Conservation (phyloP, 2,797 vertebrate species). For the Semaprochilodus insignis region DNA sequence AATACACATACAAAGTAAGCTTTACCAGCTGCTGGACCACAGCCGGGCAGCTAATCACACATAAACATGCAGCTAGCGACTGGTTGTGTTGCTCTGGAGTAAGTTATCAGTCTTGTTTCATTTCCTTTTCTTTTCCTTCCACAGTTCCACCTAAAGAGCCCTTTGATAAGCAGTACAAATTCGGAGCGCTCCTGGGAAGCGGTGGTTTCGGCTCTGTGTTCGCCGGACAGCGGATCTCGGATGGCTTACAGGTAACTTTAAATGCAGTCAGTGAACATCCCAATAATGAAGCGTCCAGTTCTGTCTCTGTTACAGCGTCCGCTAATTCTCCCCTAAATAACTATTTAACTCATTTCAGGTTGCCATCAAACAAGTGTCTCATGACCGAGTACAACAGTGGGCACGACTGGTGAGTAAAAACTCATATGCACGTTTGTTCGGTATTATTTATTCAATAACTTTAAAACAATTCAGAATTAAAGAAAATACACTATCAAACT, state of each 20-base stretch:
- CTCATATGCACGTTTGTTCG: not conserved
- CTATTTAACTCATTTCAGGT: constrained; percentile 71
- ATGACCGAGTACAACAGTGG: constrained; percentile 81
- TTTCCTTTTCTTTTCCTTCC: not conserved
- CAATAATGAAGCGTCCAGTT: not conserved
- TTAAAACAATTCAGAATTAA: not conserved
- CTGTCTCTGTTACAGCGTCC: not conserved
- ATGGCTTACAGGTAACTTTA: constrained; percentile 80
- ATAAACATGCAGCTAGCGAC: too few species aligned
- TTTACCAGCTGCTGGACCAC: too few species aligned
- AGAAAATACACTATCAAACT: too few species aligned
- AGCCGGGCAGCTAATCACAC: too few species aligned
- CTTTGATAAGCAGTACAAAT: constrained; percentile 77
- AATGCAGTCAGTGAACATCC: not conserved
- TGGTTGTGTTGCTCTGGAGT: too few species aligned
- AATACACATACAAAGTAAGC: too few species aligned
- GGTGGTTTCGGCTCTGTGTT: constrained; percentile 87
- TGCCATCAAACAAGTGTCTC: constrained; percentile 84
- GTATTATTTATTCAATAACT: not conserved
- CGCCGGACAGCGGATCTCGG: constrained; percentile 79
- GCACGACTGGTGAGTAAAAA: constrained; percentile 79
- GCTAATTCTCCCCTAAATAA: not conserved
- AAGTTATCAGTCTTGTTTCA: not conserved
- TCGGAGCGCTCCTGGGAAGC: constrained; percentile 81
- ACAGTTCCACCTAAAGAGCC: constrained; percentile 74